These are phyloP conservation scores for Urocynchramus pylzowi DNA, from an alignment of 2,113 vertebrate species.

Conservation along the genomic window DNA sequence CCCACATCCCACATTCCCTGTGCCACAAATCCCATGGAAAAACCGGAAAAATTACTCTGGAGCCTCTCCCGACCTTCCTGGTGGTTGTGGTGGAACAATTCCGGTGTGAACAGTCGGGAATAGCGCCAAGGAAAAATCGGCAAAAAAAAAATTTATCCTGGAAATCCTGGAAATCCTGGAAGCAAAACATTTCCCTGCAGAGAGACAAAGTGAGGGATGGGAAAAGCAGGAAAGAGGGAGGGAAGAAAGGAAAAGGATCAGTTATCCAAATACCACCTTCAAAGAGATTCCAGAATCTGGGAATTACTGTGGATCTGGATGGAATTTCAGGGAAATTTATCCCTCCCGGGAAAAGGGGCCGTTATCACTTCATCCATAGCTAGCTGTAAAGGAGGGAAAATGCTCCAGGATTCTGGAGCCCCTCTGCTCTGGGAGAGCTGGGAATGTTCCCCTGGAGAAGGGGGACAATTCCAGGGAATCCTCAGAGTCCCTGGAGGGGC, in stretches of 20 bases:
- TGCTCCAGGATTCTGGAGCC: too few relatives aligned
- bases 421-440: background rate
- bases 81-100: background rate
- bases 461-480: background rate
- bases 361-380: background rate
- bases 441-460: background rate
- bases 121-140: accelerated
- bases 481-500: background rate
- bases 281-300: background rate
- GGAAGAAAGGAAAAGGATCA: background rate
- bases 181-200: accelerated
- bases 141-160: background rate
- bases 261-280: background rate
- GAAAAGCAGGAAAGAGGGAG: background rate
- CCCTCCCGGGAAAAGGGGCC: background rate
- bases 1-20: background rate
- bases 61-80: background rate
- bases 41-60: accelerated
- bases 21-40: background rate
- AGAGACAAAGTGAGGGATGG: background rate
- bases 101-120: accelerated
- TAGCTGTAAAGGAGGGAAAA: background rate
- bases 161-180: background rate
- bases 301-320: background rate
- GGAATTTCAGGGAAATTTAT: background rate